Evolutionary conservation across 2,888 invertebrate species (phyloP), one percentile per base, ranked within the genome.

Genomic region (Pristionchus arcanus): DNA sequence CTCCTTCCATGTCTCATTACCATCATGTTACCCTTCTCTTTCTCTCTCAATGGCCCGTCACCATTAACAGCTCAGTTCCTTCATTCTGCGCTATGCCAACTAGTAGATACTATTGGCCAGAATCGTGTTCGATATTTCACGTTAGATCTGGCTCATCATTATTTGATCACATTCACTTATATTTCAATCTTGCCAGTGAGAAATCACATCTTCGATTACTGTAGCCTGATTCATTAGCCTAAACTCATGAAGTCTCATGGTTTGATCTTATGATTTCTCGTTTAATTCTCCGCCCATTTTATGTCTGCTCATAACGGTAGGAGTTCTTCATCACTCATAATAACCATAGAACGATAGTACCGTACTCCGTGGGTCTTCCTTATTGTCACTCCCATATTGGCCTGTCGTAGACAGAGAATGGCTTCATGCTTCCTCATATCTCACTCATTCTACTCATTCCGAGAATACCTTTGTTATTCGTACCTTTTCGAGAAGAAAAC

Each of bases 1-100:
- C 34, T 19, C 31, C 31, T 71, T 31, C 31, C 71, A 71, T 71
- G 71, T 71, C 71, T 71, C 71, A 71, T 71, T 71, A 71, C 71
- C 71, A 71, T 71, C 71, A 71, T 71, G 31, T 34, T 71, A 66
- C 71, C 34, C 71, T 71, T 71, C 71, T 68, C 28, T 28, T 63
- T 63, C 63, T 71, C 71, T 34, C 31, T 34, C 71, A 71, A 71
- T 71, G 71, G 71, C 71, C 71, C 71, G 71, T 71, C 71, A 28
- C 71, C 71, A 66, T 28, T 66, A 5, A 15, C n/a, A 71, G 71
- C 19, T 19, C 59, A 59, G n/a, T n/a, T n/a, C n/a, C 21, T 34
- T 71, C 71, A 34, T 31, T 71, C 19, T 59, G 19, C 34, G 16
- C 3, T 71, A 71, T 34, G 7, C 71, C 7, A 4, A 19, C 59